phyloP scores from a whole-genome alignment of 2,888 invertebrate genomes.

The Mesoligia furuncula region DNA sequence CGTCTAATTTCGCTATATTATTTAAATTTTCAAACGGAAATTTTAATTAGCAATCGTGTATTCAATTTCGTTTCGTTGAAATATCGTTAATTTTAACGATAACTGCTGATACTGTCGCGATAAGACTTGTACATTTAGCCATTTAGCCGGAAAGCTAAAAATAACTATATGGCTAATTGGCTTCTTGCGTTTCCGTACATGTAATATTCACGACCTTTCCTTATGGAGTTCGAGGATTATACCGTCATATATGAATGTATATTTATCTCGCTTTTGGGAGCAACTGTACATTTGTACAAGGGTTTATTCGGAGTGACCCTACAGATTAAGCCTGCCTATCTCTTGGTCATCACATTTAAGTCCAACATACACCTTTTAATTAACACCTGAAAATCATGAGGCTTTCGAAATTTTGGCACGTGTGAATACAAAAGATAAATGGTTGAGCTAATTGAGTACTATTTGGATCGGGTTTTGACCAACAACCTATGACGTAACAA shows the following conservation, averaged over 20 bases:
- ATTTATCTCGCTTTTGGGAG: conserved; percentile 25
- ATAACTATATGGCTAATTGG: conserved; percentile 20
- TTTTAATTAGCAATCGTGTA: conserved; percentile 66
- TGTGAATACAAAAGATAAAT: not conserved
- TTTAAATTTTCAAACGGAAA: conserved; percentile 68
- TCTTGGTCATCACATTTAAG: conserved; percentile 20
- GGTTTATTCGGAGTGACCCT: conserved; percentile 48
- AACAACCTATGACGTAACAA: not conserved
- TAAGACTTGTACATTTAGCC: conserved; percentile 13
- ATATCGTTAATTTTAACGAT: conserved; percentile 71
- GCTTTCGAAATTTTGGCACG: not conserved
- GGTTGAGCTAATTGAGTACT: not conserved
- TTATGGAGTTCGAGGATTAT: conserved; percentile 24
- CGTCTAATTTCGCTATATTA: conserved; percentile 39
- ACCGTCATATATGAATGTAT: conserved; percentile 16
- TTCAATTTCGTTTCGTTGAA: conserved; percentile 55
- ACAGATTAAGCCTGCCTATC: conserved; percentile 47
- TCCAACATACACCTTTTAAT: conserved; percentile 23
- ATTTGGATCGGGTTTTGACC: not conserved
- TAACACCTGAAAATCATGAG: not conserved
- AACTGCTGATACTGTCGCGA: conserved; percentile 39
- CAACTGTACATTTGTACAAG: conserved; percentile 14
- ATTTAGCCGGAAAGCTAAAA: conserved; percentile 4
- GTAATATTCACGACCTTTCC: conserved; percentile 53
- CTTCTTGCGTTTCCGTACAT: conserved; percentile 31